These are phyloP conservation scores for Scolanthus callimorphus DNA, from an alignment of 92 coral and sea anemone genomes.

Conservation along the genomic window DNA sequence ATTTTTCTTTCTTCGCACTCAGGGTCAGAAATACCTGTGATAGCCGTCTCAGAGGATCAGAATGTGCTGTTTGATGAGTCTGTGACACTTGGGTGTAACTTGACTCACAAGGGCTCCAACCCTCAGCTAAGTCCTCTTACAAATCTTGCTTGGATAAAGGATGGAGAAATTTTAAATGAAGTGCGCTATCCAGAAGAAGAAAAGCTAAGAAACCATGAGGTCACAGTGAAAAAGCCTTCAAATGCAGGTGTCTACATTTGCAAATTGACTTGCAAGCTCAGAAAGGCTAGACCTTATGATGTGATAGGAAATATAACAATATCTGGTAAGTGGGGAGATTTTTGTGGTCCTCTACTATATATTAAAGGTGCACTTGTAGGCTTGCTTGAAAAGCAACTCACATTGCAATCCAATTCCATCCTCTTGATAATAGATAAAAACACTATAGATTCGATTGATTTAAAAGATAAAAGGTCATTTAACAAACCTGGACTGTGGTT, in stretches of 20 bases:
- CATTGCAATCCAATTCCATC: too few relatives aligned
- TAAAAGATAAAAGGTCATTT: too few relatives aligned
- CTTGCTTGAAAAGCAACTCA: too few relatives aligned
- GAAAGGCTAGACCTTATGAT: conserved; percentile 12
- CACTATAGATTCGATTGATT: too few relatives aligned
- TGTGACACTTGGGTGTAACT: conserved; percentile 25
- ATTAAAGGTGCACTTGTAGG: too few relatives aligned
- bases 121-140: background rate
- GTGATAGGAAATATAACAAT: conserved; percentile 23
- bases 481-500: too few relatives aligned
- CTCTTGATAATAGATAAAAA: too few relatives aligned
- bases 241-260: conserved; percentile 27
- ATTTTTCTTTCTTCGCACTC: background rate
- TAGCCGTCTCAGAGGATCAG: conserved; percentile 20
- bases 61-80: conserved; percentile 34
- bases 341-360: too few relatives aligned
- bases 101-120: conserved; percentile 13
- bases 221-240: conserved; percentile 8
- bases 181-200: conserved; percentile 11
- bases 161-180: conserved; percentile 5
- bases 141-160: background rate
- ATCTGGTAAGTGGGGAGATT: conserved; percentile 41
- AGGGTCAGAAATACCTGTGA: conserved; percentile 37
- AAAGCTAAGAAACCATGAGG: conserved; percentile 4
- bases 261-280: conserved; percentile 14